phyloP scores from a whole-genome alignment of 1,140 invertebrate genomes.

The Heliconius eleuchia region DNA sequence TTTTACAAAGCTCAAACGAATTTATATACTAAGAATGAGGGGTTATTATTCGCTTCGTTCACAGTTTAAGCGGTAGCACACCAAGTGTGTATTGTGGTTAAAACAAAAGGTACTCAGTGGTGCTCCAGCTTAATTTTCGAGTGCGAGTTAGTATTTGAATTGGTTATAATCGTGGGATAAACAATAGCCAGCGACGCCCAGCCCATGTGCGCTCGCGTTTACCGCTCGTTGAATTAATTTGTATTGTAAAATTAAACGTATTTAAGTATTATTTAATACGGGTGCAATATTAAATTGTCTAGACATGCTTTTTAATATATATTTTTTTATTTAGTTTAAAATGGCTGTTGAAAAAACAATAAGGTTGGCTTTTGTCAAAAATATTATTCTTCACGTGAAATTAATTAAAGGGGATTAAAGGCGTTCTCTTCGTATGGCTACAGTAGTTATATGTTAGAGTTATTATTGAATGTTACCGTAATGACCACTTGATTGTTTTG shows the following conservation, averaged over 20 bases:
- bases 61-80: constrained; percentile 47
- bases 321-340: neutral
- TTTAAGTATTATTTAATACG: constrained; percentile 37
- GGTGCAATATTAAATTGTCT: constrained; percentile 27
- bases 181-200: constrained; percentile 74
- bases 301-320: neutral
- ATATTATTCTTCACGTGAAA: neutral
- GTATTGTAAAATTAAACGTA: constrained; percentile 38
- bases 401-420: constrained; percentile 8
- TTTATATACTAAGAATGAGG: constrained; percentile 8
- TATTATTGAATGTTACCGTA: neutral
- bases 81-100: constrained; percentile 72
- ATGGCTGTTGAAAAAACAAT: constrained; percentile 2
- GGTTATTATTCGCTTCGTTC: constrained; percentile 33
- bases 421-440: neutral
- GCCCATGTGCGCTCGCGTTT: constrained; percentile 54
- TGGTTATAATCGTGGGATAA: constrained; percentile 79
- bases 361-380: neutral
- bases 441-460: neutral
- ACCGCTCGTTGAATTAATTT: constrained; percentile 48
- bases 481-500: neutral
- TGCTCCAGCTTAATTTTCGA: constrained; percentile 78
- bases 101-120: constrained; percentile 71
- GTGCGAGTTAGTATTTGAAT: constrained; percentile 79
- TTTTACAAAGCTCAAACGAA: constrained; percentile 14